These are phyloP conservation scores for Pelodytes ibericus DNA, from an alignment of 2,797 vertebrate genomes.

Conservation along the genomic window DNA sequence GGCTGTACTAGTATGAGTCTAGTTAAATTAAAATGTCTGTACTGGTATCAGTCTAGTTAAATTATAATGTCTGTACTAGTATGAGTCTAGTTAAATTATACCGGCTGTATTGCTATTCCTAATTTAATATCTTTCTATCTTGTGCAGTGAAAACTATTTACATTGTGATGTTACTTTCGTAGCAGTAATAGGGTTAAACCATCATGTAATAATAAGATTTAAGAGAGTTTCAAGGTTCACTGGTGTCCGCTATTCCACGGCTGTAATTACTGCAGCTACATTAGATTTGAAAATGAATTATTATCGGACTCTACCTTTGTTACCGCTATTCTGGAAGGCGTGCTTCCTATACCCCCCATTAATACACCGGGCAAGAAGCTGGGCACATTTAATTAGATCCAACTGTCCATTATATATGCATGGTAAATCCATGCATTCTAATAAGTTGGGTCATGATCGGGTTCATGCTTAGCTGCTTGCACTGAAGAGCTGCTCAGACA, in stretches of 20 bases:
- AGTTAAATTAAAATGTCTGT: too few relatives aligned
- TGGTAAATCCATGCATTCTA: constrained; percentile 55
- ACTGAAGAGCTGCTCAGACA: constrained; percentile 38
- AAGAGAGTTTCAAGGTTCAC: constrained; percentile 19
- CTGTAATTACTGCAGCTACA: constrained; percentile 44
- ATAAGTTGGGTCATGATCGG: constrained; percentile 49
- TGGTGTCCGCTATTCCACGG: neutral
- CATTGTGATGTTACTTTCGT: neutral
- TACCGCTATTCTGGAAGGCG: constrained; percentile 16
- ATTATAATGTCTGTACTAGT: too few relatives aligned
- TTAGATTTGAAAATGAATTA: constrained; percentile 32
- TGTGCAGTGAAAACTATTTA: neutral
- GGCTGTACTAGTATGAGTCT: too few relatives aligned
- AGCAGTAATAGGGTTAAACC: constrained; percentile 24
- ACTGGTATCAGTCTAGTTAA: too few relatives aligned
- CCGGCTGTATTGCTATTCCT: too few relatives aligned
- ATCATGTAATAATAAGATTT: neutral
- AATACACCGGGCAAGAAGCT: constrained; percentile 52
- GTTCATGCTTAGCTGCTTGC: constrained; percentile 53
- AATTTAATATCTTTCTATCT: too few relatives aligned
- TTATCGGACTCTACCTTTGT: constrained; percentile 31
- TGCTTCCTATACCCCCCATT: constrained; percentile 38
- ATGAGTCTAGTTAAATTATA: too few relatives aligned
- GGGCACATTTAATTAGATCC: constrained; percentile 55
- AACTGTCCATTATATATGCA: constrained; percentile 54